Percentiles rank a stretch among this genome's conserved stretches.
phyloP scores from a whole-genome alignment of 2,888 invertebrate species.

The Bugula neritina region DNA sequence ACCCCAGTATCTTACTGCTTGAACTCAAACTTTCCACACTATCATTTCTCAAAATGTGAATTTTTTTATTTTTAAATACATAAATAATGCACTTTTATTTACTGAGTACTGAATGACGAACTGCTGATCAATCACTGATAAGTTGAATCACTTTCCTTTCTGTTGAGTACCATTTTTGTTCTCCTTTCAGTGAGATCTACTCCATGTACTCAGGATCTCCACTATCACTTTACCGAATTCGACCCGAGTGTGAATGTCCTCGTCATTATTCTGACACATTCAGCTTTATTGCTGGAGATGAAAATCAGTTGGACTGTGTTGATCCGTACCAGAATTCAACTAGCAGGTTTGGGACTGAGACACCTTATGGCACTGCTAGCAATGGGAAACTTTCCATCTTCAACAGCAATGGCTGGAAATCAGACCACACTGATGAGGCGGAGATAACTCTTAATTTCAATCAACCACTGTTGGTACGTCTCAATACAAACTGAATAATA shows the following conservation, averaged over 20 bases:
- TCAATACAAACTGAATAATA: no score
- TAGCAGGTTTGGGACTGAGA: neutral
- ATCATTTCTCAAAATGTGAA: no score
- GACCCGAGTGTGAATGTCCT: neutral
- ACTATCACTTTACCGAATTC: neutral
- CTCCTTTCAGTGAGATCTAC: neutral
- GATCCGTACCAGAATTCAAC: neutral
- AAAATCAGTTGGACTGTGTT: neutral
- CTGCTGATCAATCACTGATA: no score
- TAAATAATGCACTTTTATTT: no score
- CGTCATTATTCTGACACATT: neutral
- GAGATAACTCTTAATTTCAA: neutral
- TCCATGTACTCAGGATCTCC: neutral
- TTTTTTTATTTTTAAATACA: no score
- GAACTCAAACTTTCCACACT: no score
- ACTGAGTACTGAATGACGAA: no score
- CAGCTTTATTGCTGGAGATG: neutral
- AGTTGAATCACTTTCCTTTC: no score
- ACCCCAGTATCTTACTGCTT: no score
- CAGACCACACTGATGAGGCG: neutral
- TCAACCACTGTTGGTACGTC: neutral
- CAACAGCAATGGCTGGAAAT: neutral
- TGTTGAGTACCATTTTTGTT: no score
- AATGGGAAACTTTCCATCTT: neutral
- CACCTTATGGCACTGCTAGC: neutral